phyloP scores from a whole-genome alignment of 2,797 vertebrate genomes.

The Notamacropus eugenii region DNA sequence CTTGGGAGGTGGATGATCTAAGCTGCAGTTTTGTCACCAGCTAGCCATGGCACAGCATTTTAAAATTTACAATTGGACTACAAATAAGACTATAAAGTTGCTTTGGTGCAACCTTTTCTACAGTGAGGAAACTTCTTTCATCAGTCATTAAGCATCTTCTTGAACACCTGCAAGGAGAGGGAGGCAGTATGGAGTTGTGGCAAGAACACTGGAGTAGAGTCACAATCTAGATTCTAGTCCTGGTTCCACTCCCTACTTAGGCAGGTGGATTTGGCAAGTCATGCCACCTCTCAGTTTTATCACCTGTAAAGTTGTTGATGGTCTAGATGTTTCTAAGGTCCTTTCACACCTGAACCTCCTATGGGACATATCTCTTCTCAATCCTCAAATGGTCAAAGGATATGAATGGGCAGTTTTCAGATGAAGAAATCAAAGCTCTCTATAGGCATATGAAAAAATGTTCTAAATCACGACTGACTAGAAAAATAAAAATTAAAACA shows the following conservation, averaged over 20 bases:
- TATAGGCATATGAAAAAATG: no score
- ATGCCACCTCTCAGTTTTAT: neutral
- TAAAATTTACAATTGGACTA: slow-evolving; percentile 13
- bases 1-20: neutral
- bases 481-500: neutral
- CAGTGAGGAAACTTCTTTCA: neutral
- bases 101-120: neutral
- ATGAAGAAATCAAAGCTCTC: no score
- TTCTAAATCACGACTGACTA: neutral
- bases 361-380: neutral
- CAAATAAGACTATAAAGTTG: neutral
- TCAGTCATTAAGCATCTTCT: neutral
- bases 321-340: neutral
- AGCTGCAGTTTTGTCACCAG: neutral
- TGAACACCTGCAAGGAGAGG: neutral
- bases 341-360: neutral
- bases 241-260: neutral
- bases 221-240: neutral
- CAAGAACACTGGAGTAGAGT: neutral
- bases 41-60: slow-evolving; percentile 19
- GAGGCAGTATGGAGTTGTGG: neutral
- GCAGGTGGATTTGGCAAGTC: neutral
- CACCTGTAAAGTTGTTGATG: neutral
- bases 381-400: no score
- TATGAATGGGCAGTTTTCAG: no score